Evolutionary conservation across 2,113 vertebrate species (phyloP).

Genomic region (Takifugu bimaculatus): DNA sequence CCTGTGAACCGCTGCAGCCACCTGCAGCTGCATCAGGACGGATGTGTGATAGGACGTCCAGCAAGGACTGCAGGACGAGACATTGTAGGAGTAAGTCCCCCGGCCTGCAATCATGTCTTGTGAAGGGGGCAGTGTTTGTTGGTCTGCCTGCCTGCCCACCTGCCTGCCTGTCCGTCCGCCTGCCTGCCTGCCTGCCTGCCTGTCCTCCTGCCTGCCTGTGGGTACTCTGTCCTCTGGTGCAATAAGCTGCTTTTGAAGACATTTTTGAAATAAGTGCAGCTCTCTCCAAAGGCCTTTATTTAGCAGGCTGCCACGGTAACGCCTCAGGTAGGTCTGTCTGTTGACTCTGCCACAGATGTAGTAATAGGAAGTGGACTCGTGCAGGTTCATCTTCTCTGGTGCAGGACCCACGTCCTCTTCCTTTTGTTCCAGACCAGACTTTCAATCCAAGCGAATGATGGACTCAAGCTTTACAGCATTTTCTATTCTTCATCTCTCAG

Average conservation of each 20-base stretch:
- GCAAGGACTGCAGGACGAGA: no score
- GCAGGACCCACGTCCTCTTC: constrained; percentile 22
- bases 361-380: constrained; percentile 38
- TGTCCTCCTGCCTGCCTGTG: no score
- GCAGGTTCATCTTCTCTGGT: constrained; percentile 49
- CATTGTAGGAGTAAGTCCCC: no score
- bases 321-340: constrained; percentile 61
- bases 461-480: constrained; percentile 16
- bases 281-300: constrained; percentile 42
- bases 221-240: background rate
- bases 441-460: constrained; percentile 20
- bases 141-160: no score
- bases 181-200: no score
- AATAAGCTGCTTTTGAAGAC: constrained; percentile 19
- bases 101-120: no score
- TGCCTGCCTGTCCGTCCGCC: no score
- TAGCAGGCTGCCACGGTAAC: constrained; percentile 38
- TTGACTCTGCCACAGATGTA: constrained; percentile 41
- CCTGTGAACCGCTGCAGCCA: no score
- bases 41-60: no score
- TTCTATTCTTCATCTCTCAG: constrained; percentile 19
- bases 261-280: constrained; percentile 20
- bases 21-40: background rate
- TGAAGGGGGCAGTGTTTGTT: no score
- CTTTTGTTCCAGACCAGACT: background rate